Evolutionary conservation across 1,140 invertebrate genomes (phyloP).

Genomic region (Listronotus oregonensis): DNA sequence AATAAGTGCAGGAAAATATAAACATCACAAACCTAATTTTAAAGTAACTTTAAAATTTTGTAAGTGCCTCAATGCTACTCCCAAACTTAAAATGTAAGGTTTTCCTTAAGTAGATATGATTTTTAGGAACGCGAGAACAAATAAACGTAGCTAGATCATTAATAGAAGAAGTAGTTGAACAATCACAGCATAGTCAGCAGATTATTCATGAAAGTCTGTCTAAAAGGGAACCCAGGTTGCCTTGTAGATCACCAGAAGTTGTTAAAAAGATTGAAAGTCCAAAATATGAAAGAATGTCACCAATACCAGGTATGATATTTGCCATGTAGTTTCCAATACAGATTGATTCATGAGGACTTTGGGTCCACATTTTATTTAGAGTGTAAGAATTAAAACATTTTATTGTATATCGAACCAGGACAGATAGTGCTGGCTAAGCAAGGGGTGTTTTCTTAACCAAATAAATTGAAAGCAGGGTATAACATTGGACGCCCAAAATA

Average conservation of each 20-base stretch:
- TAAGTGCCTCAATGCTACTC: too few relatives aligned
- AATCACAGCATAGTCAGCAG: slow-evolving; percentile 59
- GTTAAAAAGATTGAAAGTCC: slow-evolving; percentile 49
- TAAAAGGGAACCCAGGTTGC: slow-evolving; percentile 59
- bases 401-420: neutral
- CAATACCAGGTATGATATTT: slow-evolving; percentile 46
- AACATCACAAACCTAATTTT: too few relatives aligned
- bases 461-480: too few relatives aligned
- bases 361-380: too few relatives aligned
- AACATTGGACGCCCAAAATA: too few relatives aligned
- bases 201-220: slow-evolving; percentile 59
- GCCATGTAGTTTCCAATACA: neutral
- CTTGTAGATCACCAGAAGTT: slow-evolving; percentile 48
- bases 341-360: too few relatives aligned
- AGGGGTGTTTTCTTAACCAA: too few relatives aligned
- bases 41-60: too few relatives aligned
- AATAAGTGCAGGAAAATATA: too few relatives aligned
- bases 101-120: neutral
- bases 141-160: slow-evolving; percentile 62
- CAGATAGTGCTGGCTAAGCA: too few relatives aligned
- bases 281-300: slow-evolving; percentile 46
- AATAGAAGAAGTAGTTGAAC: slow-evolving; percentile 65
- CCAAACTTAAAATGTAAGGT: too few relatives aligned
- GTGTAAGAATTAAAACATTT: too few relatives aligned
- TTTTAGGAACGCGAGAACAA: slow-evolving; percentile 59